Conservation (phyloP, 2,888 invertebrate species). For the Eupithecia pulchellata region DNA sequence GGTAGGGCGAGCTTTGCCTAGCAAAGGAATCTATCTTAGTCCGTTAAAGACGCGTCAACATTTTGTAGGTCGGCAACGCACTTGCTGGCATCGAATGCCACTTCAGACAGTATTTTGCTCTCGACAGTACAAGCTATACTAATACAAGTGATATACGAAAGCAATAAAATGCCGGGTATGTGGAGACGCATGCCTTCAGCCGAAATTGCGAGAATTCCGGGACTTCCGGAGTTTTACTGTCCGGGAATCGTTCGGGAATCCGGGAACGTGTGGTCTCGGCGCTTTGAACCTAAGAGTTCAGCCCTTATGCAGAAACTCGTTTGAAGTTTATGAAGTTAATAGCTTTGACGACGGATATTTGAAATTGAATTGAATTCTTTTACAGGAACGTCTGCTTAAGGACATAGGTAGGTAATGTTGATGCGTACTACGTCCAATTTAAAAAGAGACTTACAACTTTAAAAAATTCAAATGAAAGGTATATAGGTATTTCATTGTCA, state of each 20-base stretch:
- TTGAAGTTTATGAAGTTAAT: constrained; percentile 4
- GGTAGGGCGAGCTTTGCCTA: too few species aligned
- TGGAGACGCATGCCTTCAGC: constrained; percentile 61
- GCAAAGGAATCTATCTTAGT: background rate
- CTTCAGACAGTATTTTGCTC: constrained; percentile 6
- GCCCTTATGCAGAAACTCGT: constrained; percentile 1
- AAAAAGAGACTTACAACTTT: too few species aligned
- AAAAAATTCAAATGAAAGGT: too few species aligned
- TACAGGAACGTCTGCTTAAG: background rate
- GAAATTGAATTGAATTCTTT: background rate
- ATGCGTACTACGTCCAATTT: background rate
- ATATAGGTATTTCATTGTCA: too few species aligned
- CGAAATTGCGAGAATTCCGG: constrained; percentile 68
- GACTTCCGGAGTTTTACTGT: constrained; percentile 68
- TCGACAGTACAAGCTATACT: constrained; percentile 28
- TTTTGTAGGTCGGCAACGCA: background rate
- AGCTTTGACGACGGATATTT: constrained; percentile 3
- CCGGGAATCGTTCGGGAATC: constrained; percentile 60
- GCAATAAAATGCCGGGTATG: constrained; percentile 70
- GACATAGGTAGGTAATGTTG: too few species aligned
- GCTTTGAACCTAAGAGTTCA: constrained; percentile 3
- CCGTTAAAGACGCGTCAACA: background rate
- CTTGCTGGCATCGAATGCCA: constrained; percentile 1
- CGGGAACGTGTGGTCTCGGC: constrained; percentile 60
- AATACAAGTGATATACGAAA: constrained; percentile 64